Evolutionary conservation across 1,140 invertebrate species (phyloP).

Genomic region (Calliopsis andreniformis): DNA sequence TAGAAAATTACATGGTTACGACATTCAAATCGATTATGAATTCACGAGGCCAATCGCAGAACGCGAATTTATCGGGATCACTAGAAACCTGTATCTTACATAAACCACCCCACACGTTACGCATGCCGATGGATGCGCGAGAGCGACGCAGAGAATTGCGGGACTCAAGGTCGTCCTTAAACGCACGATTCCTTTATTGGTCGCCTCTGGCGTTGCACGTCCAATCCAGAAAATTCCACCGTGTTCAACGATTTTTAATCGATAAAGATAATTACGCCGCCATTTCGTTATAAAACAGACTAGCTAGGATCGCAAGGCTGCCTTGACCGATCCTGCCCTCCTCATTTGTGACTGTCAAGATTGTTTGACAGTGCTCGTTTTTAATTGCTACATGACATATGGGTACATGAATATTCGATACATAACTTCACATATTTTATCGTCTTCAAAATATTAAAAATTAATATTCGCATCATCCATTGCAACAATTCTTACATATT

Average conservation of each 20-base stretch:
- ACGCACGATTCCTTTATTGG: neutral
- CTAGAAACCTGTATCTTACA: constrained; percentile 27
- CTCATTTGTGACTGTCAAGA: neutral
- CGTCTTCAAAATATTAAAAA: no score
- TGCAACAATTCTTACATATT: no score
- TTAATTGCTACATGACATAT: no score
- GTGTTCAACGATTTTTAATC: neutral
- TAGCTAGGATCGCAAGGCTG: neutral
- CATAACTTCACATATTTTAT: no score
- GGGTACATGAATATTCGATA: no score
- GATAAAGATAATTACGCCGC: no score
- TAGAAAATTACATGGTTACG: no score
- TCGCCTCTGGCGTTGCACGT: neutral
- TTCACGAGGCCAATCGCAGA: neutral
- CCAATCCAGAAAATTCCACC: neutral
- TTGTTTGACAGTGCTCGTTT: no score
- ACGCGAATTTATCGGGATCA: neutral
- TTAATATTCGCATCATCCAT: no score
- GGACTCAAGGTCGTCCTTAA: neutral
- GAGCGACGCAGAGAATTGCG: neutral
- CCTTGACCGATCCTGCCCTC: neutral
- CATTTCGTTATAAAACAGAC: neutral
- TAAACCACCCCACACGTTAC: constrained; percentile 21
- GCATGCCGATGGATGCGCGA: neutral
- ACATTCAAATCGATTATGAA: no score